Base-by-base conservation (phyloP, 2,797 vertebrate genomes). In the Peromyscus attwateri region DNA sequence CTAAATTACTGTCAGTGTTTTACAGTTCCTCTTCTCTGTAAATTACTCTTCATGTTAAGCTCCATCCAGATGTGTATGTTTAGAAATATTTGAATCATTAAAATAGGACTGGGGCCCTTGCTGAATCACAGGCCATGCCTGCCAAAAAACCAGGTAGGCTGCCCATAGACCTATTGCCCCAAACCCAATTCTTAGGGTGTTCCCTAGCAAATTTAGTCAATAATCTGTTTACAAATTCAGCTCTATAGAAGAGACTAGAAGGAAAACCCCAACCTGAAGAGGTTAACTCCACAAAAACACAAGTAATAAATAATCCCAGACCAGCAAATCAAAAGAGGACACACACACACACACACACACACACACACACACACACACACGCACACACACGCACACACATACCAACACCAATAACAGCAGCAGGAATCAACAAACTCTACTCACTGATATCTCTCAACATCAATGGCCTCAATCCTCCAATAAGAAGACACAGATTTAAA, bases 11-110 rank as follows among this genome's bases (percentile, higher is more conserved):
- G 55, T 79, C 19, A 77, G 21, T 80, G 16, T 3, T 6, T 25
- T 96, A 96, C 97, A 97, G 87, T 97, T 97, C 89, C 92, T 96
- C 46, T 0, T 0, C 66, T 95, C 85, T 96, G 68, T 49, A 93
- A 92, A 95, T 92, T 91, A 96, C 95, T 8, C 40, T 52, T 96
- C 92, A 97, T 97, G 80, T 71, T 95, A 97, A 88, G 31, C 92
- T 97, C 66, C 92, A 97, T 97, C 76, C 95, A 97, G 64, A 97
- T 80, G 95, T 75, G 90, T 12, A 62, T 55, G 31, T 84, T 79
- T 96, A 64, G n/a, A 95, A 89, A 92, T 97, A 75, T 97, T 93
- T 93, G 66, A 97, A 57, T 57, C 92, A 89, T 97, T 98, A 92
- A 92, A 95, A 92, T 3, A 71, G 29, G 16, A 55, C 49, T 55